These are phyloP conservation scores for Pipra filicauda DNA, from an alignment of 2,113 vertebrate genomes.

Conservation along the genomic window DNA sequence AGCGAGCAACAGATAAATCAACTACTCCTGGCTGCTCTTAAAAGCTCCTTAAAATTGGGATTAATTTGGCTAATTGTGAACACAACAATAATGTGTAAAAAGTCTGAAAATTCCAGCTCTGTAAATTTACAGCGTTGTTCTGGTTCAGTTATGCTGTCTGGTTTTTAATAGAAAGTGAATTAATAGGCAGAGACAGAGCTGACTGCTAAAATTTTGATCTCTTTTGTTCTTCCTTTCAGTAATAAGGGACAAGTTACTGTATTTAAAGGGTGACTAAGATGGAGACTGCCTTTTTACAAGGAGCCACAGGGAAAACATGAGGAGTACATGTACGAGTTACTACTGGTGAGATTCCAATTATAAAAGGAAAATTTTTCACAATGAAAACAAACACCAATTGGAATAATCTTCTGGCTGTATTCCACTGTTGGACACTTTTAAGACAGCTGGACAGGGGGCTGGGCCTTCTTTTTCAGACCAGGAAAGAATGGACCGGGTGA, in stretches of 20 bases:
- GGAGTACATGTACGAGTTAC: background rate
- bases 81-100: background rate
- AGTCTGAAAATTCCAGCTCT: background rate
- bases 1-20: background rate
- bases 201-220: background rate
- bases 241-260: background rate
- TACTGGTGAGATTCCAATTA: background rate
- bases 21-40: background rate
- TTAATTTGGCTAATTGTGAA: constrained; percentile 47
- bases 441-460: background rate
- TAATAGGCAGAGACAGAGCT: background rate
- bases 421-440: background rate
- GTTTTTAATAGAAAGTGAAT: background rate
- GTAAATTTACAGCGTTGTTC: background rate
- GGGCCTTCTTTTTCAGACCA: background rate
- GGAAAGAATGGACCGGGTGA: background rate
- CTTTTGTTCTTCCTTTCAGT: background rate
- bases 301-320: background rate
- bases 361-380: background rate
- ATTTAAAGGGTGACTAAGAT: background rate
- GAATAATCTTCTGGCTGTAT: background rate
- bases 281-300: background rate
- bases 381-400: background rate
- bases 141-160: background rate
- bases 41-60: background rate